Base-by-base conservation (phyloP, 1,140 invertebrate genomes). In the Prorops nasuta region DNA sequence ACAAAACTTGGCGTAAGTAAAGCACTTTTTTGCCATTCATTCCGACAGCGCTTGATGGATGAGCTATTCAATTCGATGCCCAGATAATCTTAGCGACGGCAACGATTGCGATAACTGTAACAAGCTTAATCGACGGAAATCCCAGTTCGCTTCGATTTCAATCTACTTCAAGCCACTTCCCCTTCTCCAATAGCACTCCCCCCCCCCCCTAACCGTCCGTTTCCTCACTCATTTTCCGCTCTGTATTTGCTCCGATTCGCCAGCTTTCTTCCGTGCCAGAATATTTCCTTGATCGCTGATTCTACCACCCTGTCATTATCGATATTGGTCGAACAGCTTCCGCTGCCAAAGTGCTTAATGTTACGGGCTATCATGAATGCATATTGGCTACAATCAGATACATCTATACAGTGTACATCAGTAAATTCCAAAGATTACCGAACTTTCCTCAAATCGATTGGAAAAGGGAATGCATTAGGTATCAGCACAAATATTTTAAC, bases 71-170 rank as follows among this genome's bases (percentile, higher is more conserved):
- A 43, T 19, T 10, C 43, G 32, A 40, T 48, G 20, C n/a, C 28
- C 16, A 41, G 42, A 45, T 51, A 52, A 56, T 56, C 49, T 56
- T 39, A 32, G 36, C 28, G 43, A 62, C 44, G 47, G 43, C 58
- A 63, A 60, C 60, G 40, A 63, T 64, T 39, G 54, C 41, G 51
- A 51, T 51, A 52, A 62, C 46, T 46, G 47, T 52, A 59, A 56
- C 51, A 38, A 60, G 36, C 34, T 44, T 31, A 44, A 60, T 57
- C 50, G 53, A 54, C 45, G 42, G 18, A 45, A 51, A 40, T 49
- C 17, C 15, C 28, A 40, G 32, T 44, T 45, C 28, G 20, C 34
- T 34, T 51, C 50, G 61, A 56, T 59, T 50, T 56, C 52, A 62
- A 63, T 63, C 51, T 58, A 59, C 34, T 48, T 39, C 20, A 20